Evolutionary conservation across 2,113 vertebrate genomes (phyloP).

Genomic region (Thryonomys swinderianus): DNA sequence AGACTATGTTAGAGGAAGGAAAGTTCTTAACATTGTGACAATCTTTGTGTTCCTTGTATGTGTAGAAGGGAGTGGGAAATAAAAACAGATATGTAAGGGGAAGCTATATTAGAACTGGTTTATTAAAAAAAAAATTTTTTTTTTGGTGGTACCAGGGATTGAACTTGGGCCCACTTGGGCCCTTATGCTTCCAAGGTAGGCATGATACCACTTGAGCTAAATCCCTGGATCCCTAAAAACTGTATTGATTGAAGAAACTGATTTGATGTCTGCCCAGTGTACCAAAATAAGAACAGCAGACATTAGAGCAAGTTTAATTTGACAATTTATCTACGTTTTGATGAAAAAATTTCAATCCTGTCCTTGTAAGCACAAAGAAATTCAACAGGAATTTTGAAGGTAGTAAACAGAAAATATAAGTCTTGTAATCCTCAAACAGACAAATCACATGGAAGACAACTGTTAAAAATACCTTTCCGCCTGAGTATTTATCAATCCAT

Average conservation of each 20-base stretch:
- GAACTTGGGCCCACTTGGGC: too few species aligned
- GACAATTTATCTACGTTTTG: not conserved
- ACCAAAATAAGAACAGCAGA: slow-evolving; percentile 52
- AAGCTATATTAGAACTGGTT: not conserved
- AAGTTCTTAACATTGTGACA: not conserved
- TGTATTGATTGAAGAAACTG: slow-evolving; percentile 38
- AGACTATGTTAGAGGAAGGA: not conserved
- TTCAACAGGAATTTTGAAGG: slow-evolving; percentile 69
- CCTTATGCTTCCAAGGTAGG: too few species aligned
- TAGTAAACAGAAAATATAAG: slow-evolving; percentile 68
- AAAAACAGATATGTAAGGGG: slow-evolving; percentile 28
- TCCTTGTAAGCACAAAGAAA: slow-evolving; percentile 66
- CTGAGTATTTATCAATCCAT: slow-evolving; percentile 71
- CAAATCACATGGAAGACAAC: slow-evolving; percentile 69
- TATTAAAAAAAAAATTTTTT: slow-evolving; percentile 29
- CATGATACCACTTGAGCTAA: too few species aligned
- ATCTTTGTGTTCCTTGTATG: not conserved
- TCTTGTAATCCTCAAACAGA: slow-evolving; percentile 76
- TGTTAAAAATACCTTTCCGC: slow-evolving; percentile 74
- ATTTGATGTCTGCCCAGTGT: slow-evolving; percentile 43
- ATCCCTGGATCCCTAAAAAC: not conserved
- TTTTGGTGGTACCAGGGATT: too few species aligned
- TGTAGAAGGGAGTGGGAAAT: slow-evolving; percentile 10
- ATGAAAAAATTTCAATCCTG: slow-evolving; percentile 72
- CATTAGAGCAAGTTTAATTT: slow-evolving; percentile 71